phyloP scores from a whole-genome alignment of 1,140 invertebrate species.

The Papilio polyxenes region DNA sequence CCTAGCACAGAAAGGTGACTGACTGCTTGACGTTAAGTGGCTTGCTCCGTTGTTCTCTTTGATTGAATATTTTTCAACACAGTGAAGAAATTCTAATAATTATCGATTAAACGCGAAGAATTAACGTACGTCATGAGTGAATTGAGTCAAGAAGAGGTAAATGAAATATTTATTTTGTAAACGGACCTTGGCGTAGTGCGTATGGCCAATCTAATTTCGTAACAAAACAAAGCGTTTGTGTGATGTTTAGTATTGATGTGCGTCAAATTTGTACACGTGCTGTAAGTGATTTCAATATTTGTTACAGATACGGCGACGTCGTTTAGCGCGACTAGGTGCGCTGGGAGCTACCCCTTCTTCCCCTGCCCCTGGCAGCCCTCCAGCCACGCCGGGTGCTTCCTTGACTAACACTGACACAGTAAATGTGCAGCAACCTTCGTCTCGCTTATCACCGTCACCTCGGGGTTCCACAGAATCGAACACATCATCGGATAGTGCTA shows the following conservation, averaged over 20 bases:
- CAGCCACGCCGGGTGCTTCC: slow-evolving; percentile 69
- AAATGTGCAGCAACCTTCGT: slow-evolving; percentile 53
- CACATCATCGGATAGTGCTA: slow-evolving; percentile 52
- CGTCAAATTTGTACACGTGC: slow-evolving; percentile 62
- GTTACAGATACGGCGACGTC: slow-evolving; percentile 73
- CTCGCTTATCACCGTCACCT: slow-evolving; percentile 55
- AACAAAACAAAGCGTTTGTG: slow-evolving; percentile 79
- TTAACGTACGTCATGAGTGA: slow-evolving; percentile 83
- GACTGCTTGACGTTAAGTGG: slow-evolving; percentile 78
- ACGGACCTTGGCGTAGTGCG: slow-evolving; percentile 71
- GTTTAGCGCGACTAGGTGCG: slow-evolving; percentile 69
- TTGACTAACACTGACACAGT: slow-evolving; percentile 60
- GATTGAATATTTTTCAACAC: slow-evolving; percentile 54
- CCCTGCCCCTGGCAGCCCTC: slow-evolving; percentile 62
- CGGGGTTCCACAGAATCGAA: slow-evolving; percentile 63
- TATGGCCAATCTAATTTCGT: slow-evolving; percentile 79
- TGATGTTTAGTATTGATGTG: slow-evolving; percentile 54
- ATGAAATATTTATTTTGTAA: slow-evolving; percentile 68
- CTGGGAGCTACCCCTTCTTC: slow-evolving; percentile 61
- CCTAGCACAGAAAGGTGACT: slow-evolving; percentile 68
- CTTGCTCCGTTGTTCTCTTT: slow-evolving; percentile 72
- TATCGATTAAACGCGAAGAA: slow-evolving; percentile 47
- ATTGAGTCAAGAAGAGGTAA: slow-evolving; percentile 89
- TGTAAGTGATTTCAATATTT: slow-evolving; percentile 47
- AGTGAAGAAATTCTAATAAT: slow-evolving; percentile 54